These are phyloP conservation scores for Zaprionus gabonicus DNA, from an alignment of 1,140 invertebrate genomes.

Conservation along the genomic window DNA sequence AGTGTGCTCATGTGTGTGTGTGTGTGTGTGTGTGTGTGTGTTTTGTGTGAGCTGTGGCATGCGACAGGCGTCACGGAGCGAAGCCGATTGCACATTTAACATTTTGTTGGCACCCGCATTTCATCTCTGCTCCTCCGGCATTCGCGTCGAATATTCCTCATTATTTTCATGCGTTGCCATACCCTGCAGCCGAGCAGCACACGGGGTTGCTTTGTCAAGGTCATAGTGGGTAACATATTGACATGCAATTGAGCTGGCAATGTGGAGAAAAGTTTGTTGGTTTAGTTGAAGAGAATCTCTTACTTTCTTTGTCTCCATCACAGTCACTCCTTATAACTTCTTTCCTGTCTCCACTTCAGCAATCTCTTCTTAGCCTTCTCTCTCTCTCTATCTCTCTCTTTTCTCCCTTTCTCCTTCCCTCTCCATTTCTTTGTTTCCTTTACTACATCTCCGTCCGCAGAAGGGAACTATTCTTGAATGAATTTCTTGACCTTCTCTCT, in stretches of 20 bases:
- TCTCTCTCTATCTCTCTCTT: background rate
- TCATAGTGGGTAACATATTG: background rate
- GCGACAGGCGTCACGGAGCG: slow-evolving; percentile 18
- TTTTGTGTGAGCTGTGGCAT: slow-evolving; percentile 17
- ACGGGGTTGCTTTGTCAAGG: background rate
- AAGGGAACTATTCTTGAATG: too few species aligned
- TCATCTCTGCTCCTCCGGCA: slow-evolving; percentile 31
- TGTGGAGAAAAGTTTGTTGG: background rate
- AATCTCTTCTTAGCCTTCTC: background rate
- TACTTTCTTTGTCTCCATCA: background rate
- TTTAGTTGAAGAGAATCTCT: background rate
- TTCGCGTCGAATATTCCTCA: slow-evolving; percentile 30
- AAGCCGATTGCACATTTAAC: slow-evolving; percentile 61
- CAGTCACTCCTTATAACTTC: background rate
- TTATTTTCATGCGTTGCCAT: slow-evolving; percentile 17
- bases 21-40: slow-evolving; percentile 18
- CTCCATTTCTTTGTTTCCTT: background rate
- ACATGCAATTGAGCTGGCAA: background rate
- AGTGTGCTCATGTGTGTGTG: background rate
- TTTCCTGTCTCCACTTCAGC: background rate
- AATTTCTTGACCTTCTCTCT: background rate
- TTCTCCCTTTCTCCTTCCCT: background rate
- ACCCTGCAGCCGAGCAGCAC: slow-evolving; percentile 1
- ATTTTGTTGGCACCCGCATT: slow-evolving; percentile 61
- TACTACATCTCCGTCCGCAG: background rate